phyloP scores from a whole-genome alignment of 1,140 invertebrate genomes.

The Monomorium pharaonis region DNA sequence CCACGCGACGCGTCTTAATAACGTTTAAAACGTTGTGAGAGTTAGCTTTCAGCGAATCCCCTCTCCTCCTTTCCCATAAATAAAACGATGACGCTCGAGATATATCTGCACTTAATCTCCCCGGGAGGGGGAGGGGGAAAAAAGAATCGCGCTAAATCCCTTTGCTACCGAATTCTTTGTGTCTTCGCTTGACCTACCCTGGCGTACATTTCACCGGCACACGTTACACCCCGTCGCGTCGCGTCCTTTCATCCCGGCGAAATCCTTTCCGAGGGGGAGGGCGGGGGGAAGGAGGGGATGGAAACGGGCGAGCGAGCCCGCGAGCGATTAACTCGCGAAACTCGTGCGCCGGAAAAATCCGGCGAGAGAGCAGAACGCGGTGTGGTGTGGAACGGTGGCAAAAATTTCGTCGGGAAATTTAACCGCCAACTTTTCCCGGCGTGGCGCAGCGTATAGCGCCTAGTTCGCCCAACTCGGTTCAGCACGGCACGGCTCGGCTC shows the following conservation, averaged over 20 bases:
- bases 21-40: background rate
- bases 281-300: no score
- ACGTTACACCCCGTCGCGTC: slow-evolving; percentile 28
- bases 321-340: slow-evolving; percentile 56
- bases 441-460: background rate
- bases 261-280: slow-evolving; percentile 43
- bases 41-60: background rate
- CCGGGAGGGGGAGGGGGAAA: background rate
- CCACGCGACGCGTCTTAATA: background rate
- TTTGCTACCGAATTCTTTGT: slow-evolving; percentile 22
- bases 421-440: slow-evolving; percentile 46
- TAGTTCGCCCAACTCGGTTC: background rate
- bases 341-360: slow-evolving; percentile 50
- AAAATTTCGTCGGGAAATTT: slow-evolving; percentile 48
- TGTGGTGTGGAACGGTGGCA: background rate
- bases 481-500: slow-evolving; percentile 7
- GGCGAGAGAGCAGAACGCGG: background rate
- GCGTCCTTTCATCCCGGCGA: slow-evolving; percentile 26
- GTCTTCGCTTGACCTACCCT: slow-evolving; percentile 21
- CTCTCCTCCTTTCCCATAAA: background rate
- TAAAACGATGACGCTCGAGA: background rate
- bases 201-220: slow-evolving; percentile 30
- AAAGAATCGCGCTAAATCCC: background rate
- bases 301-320: slow-evolving; percentile 1
- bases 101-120: background rate